Base-by-base conservation (phyloP, 2,797 vertebrate species). In the Vespertilio murinus region DNA sequence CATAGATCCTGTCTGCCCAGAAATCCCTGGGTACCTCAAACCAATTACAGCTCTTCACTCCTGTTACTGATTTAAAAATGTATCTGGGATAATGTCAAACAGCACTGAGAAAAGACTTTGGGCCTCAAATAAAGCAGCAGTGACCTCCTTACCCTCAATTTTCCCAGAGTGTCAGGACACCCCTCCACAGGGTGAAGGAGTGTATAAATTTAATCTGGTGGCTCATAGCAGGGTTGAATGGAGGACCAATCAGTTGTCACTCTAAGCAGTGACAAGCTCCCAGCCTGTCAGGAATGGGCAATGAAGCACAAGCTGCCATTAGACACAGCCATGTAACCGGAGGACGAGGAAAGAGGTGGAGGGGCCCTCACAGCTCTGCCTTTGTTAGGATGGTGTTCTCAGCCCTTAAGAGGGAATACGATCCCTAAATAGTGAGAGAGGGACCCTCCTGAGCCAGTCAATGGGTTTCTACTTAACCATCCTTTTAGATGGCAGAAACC, bases 91-190 rank as follows among this genome's bases (percentile, higher is more conserved):
- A 85, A 96, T 92, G 96, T 95, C 96, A 96, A 96, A 93, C 65
- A 95, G 47, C 75, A 86, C 77, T 0, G 8, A 96, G 85, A 84
- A 96, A 35, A 79, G 88, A 47, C 74, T 96, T 92, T 52, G 42
- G 77, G 89, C 47, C 88, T 93, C 93, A 90, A 94, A 93, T 96
- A 95, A 93, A 91, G 75, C 18, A 9, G 52, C 40, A 0, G 17
- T 96, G 97, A 97, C 96, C 96, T 96, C 54, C 56, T 96, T 96
- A 95, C 88, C 96, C 95, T 97, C 95, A 96, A 95, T 97, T 95
- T 97, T 87, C 92, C 94, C 88, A 30, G 74, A 80, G 95, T 95
- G 95, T 96, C 92, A 92, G 82, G 81, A 81, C n/a, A 89, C 78
- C 35, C 82, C 80, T 96, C 94, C 47, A 77, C 35, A 28, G 88